phyloP scores from a whole-genome alignment of 2,113 vertebrate species.

The Pygoscelis adeliae region DNA sequence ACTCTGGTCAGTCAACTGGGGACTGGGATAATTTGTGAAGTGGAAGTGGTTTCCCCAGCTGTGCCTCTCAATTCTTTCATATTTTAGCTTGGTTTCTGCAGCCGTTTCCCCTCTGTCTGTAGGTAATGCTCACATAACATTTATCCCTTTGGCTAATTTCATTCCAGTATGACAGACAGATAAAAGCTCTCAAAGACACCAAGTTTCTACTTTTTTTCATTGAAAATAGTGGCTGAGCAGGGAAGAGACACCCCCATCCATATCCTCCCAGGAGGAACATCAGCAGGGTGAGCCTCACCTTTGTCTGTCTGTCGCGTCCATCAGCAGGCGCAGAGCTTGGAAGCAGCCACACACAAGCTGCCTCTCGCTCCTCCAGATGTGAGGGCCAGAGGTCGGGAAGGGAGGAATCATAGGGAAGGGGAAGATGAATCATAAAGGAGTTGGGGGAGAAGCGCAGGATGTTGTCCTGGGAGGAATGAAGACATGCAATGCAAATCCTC shows the following conservation, averaged over 20 bases:
- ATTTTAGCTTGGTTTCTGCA: slow-evolving; percentile 19
- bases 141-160: slow-evolving; percentile 39
- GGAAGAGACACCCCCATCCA: not conserved
- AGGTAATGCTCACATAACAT: slow-evolving; percentile 12
- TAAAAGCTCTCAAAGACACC: slow-evolving; percentile 21
- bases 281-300: slow-evolving; percentile 30
- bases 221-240: not conserved
- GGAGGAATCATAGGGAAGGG: slow-evolving; percentile 56
- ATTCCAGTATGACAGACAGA: slow-evolving; percentile 15
- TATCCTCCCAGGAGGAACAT: not conserved
- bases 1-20: fast-evolving
- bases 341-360: slow-evolving; percentile 38
- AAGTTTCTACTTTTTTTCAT: not conserved
- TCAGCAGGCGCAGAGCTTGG: not conserved
- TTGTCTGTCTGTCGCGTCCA: not conserved
- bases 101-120: not conserved
- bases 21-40: not conserved
- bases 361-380: slow-evolving; percentile 60
- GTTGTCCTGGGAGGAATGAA: slow-evolving; percentile 48
- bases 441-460: slow-evolving; percentile 60
- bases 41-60: not conserved
- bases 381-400: slow-evolving; percentile 55
- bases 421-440: slow-evolving; percentile 67
- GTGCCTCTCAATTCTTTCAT: slow-evolving; percentile 11
- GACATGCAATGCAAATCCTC: slow-evolving; percentile 21